phyloP scores from a whole-genome alignment of 2,113 vertebrate species.

The Alaudala cheleensis region DNA sequence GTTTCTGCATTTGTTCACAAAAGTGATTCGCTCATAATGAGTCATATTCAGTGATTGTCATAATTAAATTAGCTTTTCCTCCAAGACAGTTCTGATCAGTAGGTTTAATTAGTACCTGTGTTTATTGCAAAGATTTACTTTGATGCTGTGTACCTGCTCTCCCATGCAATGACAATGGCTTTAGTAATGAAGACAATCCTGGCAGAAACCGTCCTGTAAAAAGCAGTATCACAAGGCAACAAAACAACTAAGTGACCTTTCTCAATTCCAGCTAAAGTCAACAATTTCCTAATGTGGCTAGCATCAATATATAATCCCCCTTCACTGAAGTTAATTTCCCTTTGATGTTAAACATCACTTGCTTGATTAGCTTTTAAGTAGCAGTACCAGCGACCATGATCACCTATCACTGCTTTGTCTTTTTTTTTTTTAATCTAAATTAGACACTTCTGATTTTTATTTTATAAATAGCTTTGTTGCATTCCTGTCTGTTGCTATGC shows the following conservation, averaged over 20 bases:
- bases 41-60: not conserved
- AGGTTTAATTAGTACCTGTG: constrained; percentile 19
- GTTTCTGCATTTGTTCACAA: not conserved
- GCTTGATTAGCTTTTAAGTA: not conserved
- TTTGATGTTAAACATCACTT: not conserved
- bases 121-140: not conserved
- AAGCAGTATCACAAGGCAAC: not conserved
- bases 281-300: not conserved
- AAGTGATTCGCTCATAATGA: constrained; percentile 6
- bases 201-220: not conserved
- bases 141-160: not conserved
- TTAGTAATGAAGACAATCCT: not conserved
- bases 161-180: not conserved
- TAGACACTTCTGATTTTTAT: not conserved
- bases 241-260: not conserved
- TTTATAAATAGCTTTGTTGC: not conserved
- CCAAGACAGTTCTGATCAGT: not conserved
- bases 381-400: not conserved
- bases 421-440: not conserved
- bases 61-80: constrained; percentile 4
- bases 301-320: not conserved
- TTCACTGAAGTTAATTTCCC: not conserved
- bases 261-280: not conserved
- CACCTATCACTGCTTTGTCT: not conserved
- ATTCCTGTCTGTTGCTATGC: not conserved